Percentiles rank a stretch among this genome's conserved stretches.
Conservation (phyloP, 2,888 invertebrate species). For the Lepas anatifera region DNA sequence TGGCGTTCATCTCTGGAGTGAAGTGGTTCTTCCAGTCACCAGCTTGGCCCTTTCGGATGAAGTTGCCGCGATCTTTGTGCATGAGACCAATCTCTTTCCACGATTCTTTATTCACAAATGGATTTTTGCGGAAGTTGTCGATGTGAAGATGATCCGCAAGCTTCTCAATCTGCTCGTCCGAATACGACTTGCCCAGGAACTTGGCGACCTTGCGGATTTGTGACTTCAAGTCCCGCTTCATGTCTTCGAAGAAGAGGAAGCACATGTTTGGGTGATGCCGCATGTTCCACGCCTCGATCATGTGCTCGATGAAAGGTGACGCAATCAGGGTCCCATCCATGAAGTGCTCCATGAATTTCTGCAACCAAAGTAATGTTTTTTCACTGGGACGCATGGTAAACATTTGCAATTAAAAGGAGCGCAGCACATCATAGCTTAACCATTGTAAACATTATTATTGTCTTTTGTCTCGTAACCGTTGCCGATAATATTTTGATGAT, state of each 20-base stretch:
- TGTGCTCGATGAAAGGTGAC: constrained; percentile 35
- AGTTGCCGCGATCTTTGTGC: background rate
- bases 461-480: too few relatives aligned
- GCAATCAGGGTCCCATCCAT: constrained; percentile 33
- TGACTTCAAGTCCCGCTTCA: constrained; percentile 29
- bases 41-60: too few relatives aligned
- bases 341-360: constrained; percentile 33
- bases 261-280: constrained; percentile 31
- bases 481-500: too few relatives aligned
- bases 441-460: too few relatives aligned
- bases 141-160: constrained; percentile 20
- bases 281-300: constrained; percentile 31
- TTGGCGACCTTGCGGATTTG: constrained; percentile 24
- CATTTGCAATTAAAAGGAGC: too few relatives aligned
- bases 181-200: constrained; percentile 25
- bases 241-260: constrained; percentile 34
- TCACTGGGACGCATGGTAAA: too few relatives aligned
- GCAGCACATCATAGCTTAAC: too few relatives aligned
- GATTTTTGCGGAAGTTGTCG: constrained; percentile 21
- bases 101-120: constrained; percentile 19
- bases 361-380: background rate
- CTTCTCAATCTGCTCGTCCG: constrained; percentile 13
- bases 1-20: too few relatives aligned
- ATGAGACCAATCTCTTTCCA: background rate
- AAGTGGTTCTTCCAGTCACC: too few relatives aligned